Conservation (phyloP, 2,113 vertebrate species). For the Micronycteris hirsuta region DNA sequence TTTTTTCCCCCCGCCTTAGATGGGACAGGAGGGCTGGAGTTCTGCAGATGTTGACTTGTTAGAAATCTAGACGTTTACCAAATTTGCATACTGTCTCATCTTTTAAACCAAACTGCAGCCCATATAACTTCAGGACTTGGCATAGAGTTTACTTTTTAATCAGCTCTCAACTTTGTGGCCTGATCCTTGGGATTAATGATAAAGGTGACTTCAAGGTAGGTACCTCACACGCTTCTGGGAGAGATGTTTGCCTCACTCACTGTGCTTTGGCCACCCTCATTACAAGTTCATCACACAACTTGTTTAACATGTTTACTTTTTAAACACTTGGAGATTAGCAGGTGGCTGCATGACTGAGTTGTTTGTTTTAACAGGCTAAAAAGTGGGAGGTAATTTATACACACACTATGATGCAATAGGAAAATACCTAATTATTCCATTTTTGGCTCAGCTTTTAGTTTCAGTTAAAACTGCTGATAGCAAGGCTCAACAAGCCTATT, state of each 20-base stretch:
- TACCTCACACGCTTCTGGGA: rapidly evolving
- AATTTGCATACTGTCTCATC: not conserved
- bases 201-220: not conserved
- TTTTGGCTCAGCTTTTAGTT: slow-evolving; percentile 51
- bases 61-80: not conserved
- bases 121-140: not conserved
- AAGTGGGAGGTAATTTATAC: slow-evolving; percentile 57
- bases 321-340: slow-evolving; percentile 45
- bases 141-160: not conserved
- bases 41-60: not conserved
- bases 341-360: slow-evolving; percentile 57
- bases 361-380: slow-evolving; percentile 66
- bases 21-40: not conserved
- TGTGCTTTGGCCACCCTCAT: not conserved
- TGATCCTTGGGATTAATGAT: not conserved
- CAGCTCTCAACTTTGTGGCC: not conserved
- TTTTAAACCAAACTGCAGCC: not conserved
- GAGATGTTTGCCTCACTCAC: not conserved
- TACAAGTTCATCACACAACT: slow-evolving; percentile 35
- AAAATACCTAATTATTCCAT: slow-evolving; percentile 65
- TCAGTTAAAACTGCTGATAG: slow-evolving; percentile 58
- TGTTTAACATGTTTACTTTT: slow-evolving; percentile 66
- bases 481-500: slow-evolving; percentile 41
- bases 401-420: slow-evolving; percentile 51
- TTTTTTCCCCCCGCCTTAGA: too few relatives aligned